Evolutionary conservation across 2,113 vertebrate genomes (phyloP), one percentile per base, ranked within the genome.

Genomic region (Axis porcinus): DNA sequence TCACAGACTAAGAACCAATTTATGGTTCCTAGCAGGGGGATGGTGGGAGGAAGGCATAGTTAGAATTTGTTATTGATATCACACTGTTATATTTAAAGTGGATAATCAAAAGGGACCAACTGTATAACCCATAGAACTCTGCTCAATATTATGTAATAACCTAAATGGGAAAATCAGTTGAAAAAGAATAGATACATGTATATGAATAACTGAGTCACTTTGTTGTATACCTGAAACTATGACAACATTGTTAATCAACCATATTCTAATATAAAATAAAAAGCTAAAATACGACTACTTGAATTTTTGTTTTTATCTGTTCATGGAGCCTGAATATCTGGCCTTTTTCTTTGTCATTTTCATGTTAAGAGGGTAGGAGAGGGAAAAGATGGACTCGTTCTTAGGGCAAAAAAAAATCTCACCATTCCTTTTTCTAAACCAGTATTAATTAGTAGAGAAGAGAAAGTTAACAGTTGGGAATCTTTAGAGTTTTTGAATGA

Each of bases 401-500:
- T 67, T 50, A 82, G 6, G 43, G n/a, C 17, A 86, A 86, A 10
- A 12, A 76, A 76, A 45, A 67, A 70, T 50, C 23, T 91, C 30
- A 6, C 3, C n/a, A 55, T 94, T 93, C 36, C 19, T 81, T 19
- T 94, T 74, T 86, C 85, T 43, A 55, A 82, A 95, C 33, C 36
- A 40, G 12, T 79, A 74, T 30, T 93, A 93, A 82, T 94, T 82
- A 86, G 40, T 16, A 93, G 60, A 94, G 74, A 82, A 93, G 40
- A 74, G 19, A 81, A 96, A 79, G n/a, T 58, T 87, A 96, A 60
- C 33, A 91, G 27, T 36, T 82, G 27, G 95, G 21, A 19, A 64
- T 82, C 16, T 96, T 74, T 70, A 79, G 40, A 92, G 14, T 43
- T 94, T 96, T 84, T 84, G 52, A 90, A 58, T 85, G 54, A 95